Base-by-base conservation (phyloP, 2,888 invertebrate genomes). In the Caenorhabditis auriculariae region DNA sequence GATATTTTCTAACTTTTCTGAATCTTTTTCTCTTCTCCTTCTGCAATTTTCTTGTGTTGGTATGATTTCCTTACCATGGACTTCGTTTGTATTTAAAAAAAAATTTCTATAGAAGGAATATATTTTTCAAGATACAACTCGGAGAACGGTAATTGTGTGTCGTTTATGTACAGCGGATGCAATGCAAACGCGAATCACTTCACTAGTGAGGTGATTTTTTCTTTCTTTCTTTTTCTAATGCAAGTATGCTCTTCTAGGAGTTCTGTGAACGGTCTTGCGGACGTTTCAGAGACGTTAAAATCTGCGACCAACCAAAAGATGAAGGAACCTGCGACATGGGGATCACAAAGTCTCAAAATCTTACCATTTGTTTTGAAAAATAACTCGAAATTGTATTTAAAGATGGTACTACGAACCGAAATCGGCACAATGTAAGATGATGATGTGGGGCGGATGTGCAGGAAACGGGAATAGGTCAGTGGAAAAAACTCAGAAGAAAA, bases 101-200 rank as follows among this genome's bases (percentile, higher is more conserved):
- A n/a, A n/a, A n/a, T 19, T 29, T 35, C 28, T 45, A 4, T 29
- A 7, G 7, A 19, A 35, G 39, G n/a, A 39, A 26, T 24, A 23
- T n/a, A 26, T 23, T 50, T 42, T 29, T 54, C n/a, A 37, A 68
- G 71, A 47, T 91, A 89, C 82, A 88, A 91, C 70, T 81, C 84
- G 0, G 81, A 84, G 2, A 83, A 85, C 0, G 88, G 88, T 74
- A 82, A 86, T 32, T 92, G 91, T 82, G 85, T 87, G 71, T 86
- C 86, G 71, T 92, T 93, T 83, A 86, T 87, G 24, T 94, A 89
- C 82, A 89, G 91, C 43, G 94, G 94, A 21, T 94, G 94, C 80
- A 87, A 88, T 51, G 93, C 93, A 50, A 96, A 95, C 82, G 88
- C 87, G 19, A 94, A 94, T 80, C 87, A 90, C 83, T 93, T 89